Evolutionary conservation across 1,140 invertebrate genomes (phyloP), one percentile per base, ranked within the genome.

Genomic region (Yoshiicerus persimilis): DNA sequence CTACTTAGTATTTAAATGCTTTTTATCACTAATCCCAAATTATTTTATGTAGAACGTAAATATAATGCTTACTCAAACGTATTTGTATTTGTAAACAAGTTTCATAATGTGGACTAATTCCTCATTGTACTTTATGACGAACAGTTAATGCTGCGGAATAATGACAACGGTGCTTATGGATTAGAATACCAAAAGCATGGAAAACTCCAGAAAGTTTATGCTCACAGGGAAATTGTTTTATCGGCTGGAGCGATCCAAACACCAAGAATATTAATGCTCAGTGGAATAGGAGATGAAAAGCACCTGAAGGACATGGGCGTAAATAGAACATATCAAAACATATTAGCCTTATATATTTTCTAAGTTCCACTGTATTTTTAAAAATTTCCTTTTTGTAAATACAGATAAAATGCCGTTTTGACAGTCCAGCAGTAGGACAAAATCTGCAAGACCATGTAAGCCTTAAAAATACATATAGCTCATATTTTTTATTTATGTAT

Each of bases 351-450:
- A 34, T 20, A 23, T 70, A 87, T 83, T 87, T 16, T 66, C 88
- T 66, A 23, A 77, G 3, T 47, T 84, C 84, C 38, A 86, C 16
- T 41, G n/a, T 56, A 16, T 66, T 25, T 30, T 34, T 8, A 20
- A 11, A 20, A 84, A 84, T 75, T 87, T 5, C 34, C 84, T 83
- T 23, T 85, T 84, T 56, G 0, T 36, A 30, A 0, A 20, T 36
- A 6, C n/a, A 80, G 75, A 80, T 80, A 20, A 80, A 38, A 38
- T 80, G 75, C 30, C 75, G 75, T 23, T 34, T 23, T 5, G 34
- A 80, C 41, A 94, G 93, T 25, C 88, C 86, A 10, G 88, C 86
- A 70, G 30, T 70, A 32, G 86, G 86, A 0, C 34, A 87, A 62
- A 86, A 87, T 62, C 41, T 87, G 2, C 88, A 89, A 38, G 88